These are phyloP conservation scores for Himalopsyche tibetana DNA, from an alignment of 2,888 invertebrate species.

Conservation along the genomic window DNA sequence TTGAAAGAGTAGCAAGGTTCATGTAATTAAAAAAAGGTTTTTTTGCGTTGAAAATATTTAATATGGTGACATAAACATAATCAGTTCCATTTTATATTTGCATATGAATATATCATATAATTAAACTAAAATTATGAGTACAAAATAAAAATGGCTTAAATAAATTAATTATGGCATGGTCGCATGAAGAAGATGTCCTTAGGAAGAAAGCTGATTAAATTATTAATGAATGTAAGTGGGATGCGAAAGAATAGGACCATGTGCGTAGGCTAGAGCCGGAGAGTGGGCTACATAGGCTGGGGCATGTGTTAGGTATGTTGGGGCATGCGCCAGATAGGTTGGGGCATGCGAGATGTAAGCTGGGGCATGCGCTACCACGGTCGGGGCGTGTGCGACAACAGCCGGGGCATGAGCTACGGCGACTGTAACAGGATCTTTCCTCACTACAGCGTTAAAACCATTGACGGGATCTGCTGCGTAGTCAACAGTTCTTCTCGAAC, in stretches of 20 bases:
- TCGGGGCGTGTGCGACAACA: slow-evolving; percentile 69
- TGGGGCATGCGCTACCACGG: slow-evolving; percentile 63
- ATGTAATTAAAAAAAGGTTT: no score
- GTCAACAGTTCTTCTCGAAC: slow-evolving; percentile 76
- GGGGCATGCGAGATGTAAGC: slow-evolving; percentile 68
- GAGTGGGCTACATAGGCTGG: slow-evolving; percentile 21
- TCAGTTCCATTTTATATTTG: slow-evolving; percentile 39
- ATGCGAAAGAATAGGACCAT: slow-evolving; percentile 28
- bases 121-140: background rate
- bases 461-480: slow-evolving; percentile 77
- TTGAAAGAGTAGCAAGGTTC: no score
- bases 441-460: slow-evolving; percentile 76
- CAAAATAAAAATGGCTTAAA: background rate
- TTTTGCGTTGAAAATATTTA: background rate
- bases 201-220: background rate
- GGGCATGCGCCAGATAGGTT: slow-evolving; percentile 70
- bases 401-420: slow-evolving; percentile 68
- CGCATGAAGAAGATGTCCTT: background rate
- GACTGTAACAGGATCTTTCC: slow-evolving; percentile 71
- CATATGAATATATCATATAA: background rate
- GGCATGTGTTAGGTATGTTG: slow-evolving; percentile 66
- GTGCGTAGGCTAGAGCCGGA: slow-evolving; percentile 33
- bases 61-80: slow-evolving; percentile 7
- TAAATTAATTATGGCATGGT: slow-evolving; percentile 21
- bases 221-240: slow-evolving; percentile 31